A percentile compares a stretch with the other conserved stretches of the same genome.
Conservation (phyloP, 1,140 invertebrate genomes). For the Lasaia peninsularis region DNA sequence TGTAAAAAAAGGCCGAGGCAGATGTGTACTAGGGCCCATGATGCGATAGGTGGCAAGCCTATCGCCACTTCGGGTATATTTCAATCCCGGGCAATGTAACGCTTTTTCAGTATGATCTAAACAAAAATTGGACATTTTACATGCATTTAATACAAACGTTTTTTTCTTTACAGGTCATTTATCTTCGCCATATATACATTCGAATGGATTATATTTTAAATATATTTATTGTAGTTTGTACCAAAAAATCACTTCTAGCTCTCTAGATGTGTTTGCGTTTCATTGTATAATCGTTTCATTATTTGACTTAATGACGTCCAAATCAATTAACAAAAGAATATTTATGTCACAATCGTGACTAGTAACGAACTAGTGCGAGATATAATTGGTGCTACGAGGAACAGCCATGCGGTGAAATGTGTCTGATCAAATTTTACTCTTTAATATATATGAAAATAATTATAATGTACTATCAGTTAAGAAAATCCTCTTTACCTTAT, state of each 20-base stretch:
- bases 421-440: neutral
- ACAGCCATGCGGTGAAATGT: constrained; percentile 1
- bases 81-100: too few species aligned
- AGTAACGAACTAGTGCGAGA: neutral
- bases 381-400: constrained; percentile 28
- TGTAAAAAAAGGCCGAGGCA: too few species aligned
- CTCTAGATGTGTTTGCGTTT: constrained; percentile 48
- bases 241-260: constrained; percentile 58
- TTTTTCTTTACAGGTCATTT: constrained; percentile 41
- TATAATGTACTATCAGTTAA: too few species aligned
- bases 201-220: constrained; percentile 41
- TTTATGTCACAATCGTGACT: constrained; percentile 25
- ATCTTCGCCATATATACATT: constrained; percentile 33
- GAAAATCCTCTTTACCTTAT: too few species aligned
- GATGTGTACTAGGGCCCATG: too few species aligned
- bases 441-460: too few species aligned
- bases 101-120: too few species aligned
- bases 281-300: constrained; percentile 35
- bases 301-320: constrained; percentile 31
- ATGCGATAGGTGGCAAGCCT: too few species aligned
- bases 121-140: too few species aligned
- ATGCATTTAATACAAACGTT: neutral
- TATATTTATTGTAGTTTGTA: constrained; percentile 47
- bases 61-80: too few species aligned
- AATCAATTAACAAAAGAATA: constrained; percentile 44